Evolutionary conservation across 2,888 invertebrate species (phyloP), one percentile per base, ranked within the genome.

Genomic region (Polymixis flavicincta): DNA sequence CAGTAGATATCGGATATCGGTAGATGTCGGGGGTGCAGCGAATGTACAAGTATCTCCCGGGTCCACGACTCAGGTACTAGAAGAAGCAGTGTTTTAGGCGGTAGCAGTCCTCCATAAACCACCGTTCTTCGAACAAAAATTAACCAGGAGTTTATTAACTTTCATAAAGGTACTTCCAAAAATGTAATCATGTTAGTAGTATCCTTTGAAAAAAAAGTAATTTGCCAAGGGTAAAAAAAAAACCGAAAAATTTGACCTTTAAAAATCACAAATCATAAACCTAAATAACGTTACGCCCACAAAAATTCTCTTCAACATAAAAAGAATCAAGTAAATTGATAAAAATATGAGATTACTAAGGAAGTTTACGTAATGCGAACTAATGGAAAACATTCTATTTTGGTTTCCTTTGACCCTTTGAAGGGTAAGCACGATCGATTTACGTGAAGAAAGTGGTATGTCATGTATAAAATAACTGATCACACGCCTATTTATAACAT

Each of bases 311-410:
- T 32, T 22, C 13, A 42, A 19, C 17, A 50, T 48, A 59, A 68
- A 78, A 63, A 14, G 14, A 61, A 54, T n/a, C 45, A 45, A 25
- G 3, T 2, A 48, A 64, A 37, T 63, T 65, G 25, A 14, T 64
- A 65, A 75, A 54, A 75, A 50, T 37, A 14, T 28, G 4, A 57
- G 14, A 64, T 54, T 42, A 61, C 71, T 59, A 69, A 60, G 65
- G 32, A 69, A 57, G 57, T 57, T 64, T 48, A 59, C 22, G 66
- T 71, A 50, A 14, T 7, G 7, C 7, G 13, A 42, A 45, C 11
- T 61, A 54, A 71, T 80, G 55, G 71, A 52, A 57, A 71, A 57
- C 57, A 66, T 66, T 78, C 55, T 83, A 80, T 83, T 83, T 78
- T 42, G 32, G 71, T 66, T 2, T 42, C 28, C 28, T 82, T 66